Conservation (phyloP, 1,140 invertebrate genomes). For the Lysiphlebus fabarum region DNA sequence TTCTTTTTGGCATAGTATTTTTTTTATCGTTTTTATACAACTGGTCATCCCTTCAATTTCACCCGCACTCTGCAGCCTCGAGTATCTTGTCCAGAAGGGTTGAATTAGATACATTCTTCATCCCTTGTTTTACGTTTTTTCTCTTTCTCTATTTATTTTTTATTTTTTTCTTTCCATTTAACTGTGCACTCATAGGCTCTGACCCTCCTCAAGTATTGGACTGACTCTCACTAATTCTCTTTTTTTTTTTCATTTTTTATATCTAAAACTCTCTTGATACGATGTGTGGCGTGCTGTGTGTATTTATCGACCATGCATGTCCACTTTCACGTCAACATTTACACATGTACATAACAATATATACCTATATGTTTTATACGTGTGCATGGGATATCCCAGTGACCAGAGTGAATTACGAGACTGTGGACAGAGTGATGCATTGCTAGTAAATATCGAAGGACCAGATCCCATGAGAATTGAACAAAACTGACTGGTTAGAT, state of each 20-base stretch:
- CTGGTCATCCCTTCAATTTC: slow-evolving; percentile 1
- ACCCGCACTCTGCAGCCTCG: not conserved
- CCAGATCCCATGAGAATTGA: slow-evolving; percentile 51
- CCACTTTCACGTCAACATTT: slow-evolving; percentile 33
- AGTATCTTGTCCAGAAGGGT: slow-evolving; percentile 48
- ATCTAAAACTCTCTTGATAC: slow-evolving; percentile 1
- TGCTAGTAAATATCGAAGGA: slow-evolving; percentile 49
- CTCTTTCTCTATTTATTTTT: slow-evolving; percentile 47
- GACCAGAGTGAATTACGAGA: slow-evolving; percentile 49
- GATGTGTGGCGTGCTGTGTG: slow-evolving; percentile 20
- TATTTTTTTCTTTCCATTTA: slow-evolving; percentile 10
- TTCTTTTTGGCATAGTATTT: slow-evolving; percentile 23
- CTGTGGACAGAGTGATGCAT: slow-evolving; percentile 57
- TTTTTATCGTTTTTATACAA: too few species aligned
- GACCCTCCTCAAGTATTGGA: slow-evolving; percentile 20
- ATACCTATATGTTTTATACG: slow-evolving; percentile 15
- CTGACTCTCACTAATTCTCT: too few species aligned
- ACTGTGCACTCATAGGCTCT: slow-evolving; percentile 15
- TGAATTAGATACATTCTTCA: slow-evolving; percentile 55
- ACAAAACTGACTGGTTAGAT: slow-evolving; percentile 26
- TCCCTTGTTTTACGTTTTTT: too few species aligned
- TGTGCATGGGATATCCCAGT: slow-evolving; percentile 1
- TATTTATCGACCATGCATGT: slow-evolving; percentile 50
- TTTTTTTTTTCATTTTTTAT: not conserved
- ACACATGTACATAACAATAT: slow-evolving; percentile 27